Evolutionary conservation across 2,113 vertebrate species (phyloP).

Genomic region (Tachuris rubrigastra): DNA sequence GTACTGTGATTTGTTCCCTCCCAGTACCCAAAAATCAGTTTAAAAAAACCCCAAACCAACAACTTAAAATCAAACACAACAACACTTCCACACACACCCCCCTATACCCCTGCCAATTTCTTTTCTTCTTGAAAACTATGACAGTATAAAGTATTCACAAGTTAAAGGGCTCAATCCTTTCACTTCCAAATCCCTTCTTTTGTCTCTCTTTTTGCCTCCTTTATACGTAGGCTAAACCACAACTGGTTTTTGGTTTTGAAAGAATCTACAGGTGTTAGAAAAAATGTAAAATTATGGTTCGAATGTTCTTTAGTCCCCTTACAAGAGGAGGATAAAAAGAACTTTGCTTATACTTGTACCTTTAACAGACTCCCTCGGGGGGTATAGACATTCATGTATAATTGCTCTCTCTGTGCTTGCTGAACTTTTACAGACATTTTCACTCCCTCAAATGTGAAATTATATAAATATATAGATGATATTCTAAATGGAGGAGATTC

Average conservation of each 20-base stretch:
- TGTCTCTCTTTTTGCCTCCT: background rate
- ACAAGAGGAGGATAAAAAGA: background rate
- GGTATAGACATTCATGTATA: background rate
- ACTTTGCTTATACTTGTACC: background rate
- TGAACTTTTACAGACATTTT: background rate
- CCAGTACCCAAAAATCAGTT: background rate
- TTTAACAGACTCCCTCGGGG: background rate
- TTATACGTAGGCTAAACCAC: background rate
- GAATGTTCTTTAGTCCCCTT: background rate
- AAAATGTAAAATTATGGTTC: background rate
- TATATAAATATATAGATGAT: background rate
- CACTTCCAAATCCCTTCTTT: background rate
- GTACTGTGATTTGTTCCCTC: background rate
- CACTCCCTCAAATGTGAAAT: background rate
- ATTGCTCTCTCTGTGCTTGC: background rate
- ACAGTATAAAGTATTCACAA: background rate
- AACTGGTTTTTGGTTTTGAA: background rate
- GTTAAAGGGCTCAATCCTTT: background rate
- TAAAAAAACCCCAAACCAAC: background rate
- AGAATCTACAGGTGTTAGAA: background rate
- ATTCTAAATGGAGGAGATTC: background rate
- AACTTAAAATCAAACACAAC: background rate
- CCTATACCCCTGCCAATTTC: accelerated
- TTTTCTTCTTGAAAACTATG: background rate
- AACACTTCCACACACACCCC: background rate